Evolutionary conservation across 2,797 vertebrate species (phyloP), one percentile per base, ranked within the genome.

Genomic region (Lacerta agilis): DNA sequence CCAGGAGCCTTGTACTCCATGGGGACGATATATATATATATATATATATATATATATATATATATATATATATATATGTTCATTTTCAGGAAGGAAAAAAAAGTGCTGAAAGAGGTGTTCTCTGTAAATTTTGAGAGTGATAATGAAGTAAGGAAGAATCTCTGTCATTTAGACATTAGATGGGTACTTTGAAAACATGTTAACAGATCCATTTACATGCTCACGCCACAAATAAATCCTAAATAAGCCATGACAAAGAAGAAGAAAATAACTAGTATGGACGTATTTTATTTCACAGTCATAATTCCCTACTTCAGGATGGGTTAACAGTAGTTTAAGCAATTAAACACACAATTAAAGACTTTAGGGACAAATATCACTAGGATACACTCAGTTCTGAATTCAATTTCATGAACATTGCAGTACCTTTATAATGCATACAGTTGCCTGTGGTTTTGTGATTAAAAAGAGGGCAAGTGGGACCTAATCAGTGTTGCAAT

Each of bases 1-100:
- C 20, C 75, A 75, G 87, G 69, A 89, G 73, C 55, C 75, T 72
- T 88, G 29, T 87, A 82, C 36, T 92, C 82, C 78, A 66, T 66
- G 90, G 77, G 61, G 86, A 86, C 17, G 7, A 79, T 86, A 45
- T 84, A 27, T 82, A 8, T 43, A 33, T 20, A 10, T 10, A 87
- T 86, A 87, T 88, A 4, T 41, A 29, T 69, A 79, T 8, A 33
- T 20, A 10, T 10, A 87, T 86, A 79, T 86, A 45, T 84, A 27
- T 82, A 8, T 43, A 33, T 20, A 10, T 10, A 87, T 86, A 87
- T 88, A 4, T 41, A 29, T 69, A 79, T 8, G 90, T 91, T 90
- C 87, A 80, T 2, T 0, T 83, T 85, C 4, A 15, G 43, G 36
- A 13, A 85, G 23, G 15, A 3, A 10, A 87, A 17, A 41, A 17